These are phyloP conservation scores for Sarcophilus harrisii DNA, from an alignment of 2,797 vertebrate species.

Conservation along the genomic window DNA sequence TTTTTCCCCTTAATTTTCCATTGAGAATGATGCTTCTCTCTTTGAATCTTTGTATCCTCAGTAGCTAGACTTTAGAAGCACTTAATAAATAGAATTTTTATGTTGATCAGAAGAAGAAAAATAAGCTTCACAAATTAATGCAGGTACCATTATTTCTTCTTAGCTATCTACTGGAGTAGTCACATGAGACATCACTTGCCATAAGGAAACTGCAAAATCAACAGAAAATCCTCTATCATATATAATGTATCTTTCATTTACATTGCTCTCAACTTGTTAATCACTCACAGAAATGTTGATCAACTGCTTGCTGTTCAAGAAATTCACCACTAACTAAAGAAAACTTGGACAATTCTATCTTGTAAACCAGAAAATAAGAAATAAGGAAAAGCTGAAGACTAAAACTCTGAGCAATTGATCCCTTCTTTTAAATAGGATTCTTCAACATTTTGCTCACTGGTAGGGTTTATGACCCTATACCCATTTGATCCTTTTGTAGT, in stretches of 20 bases:
- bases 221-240: not conserved
- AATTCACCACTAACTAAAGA: not conserved
- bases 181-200: not conserved
- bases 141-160: not conserved
- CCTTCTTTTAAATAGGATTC: not conserved
- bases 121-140: not conserved
- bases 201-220: not conserved
- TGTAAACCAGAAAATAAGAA: fast-evolving
- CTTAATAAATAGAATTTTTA: not conserved
- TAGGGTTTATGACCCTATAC: not conserved
- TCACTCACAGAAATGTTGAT: not conserved
- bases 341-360: not conserved
- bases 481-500: not conserved
- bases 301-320: not conserved
- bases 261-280: not conserved
- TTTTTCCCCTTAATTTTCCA: not conserved
- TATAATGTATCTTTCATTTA: not conserved
- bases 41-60: not conserved
- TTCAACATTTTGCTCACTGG: not conserved
- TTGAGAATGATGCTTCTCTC: not conserved
- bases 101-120: not conserved
- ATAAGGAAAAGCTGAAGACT: not conserved
- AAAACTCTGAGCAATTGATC: not conserved
- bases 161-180: not conserved
- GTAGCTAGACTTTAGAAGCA: not conserved